These are phyloP conservation scores for Epizoanthus scotinus DNA, from an alignment of 92 coral and sea anemone genomes.

Conservation along the genomic window DNA sequence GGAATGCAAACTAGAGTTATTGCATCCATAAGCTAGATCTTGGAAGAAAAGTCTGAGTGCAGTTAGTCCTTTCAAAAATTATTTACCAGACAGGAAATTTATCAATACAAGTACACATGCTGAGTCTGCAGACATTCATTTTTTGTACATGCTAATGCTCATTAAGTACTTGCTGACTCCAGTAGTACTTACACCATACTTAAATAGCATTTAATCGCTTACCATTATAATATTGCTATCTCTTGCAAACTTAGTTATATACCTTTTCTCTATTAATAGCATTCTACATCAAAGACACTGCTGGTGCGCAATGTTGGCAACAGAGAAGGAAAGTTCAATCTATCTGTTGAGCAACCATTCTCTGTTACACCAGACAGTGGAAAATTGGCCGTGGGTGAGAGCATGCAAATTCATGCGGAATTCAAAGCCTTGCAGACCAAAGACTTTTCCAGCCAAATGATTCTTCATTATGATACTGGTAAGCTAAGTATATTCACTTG, in stretches of 20 bases:
- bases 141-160: no score
- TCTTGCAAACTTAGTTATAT: neutral
- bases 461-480: conserved; percentile 98
- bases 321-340: conserved; percentile 85
- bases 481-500: conserved; percentile 8
- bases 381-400: conserved; percentile 89
- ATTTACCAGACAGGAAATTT: no score
- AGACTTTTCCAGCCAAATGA: conserved; percentile 88
- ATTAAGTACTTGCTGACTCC: no score
- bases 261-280: conserved; percentile 32
- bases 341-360: conserved; percentile 83
- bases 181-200: no score
- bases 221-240: no score
- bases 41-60: no score
- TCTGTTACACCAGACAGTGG: conserved; percentile 93
- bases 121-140: no score
- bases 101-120: no score
- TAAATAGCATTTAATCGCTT: no score
- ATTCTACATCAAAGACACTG: conserved; percentile 86
- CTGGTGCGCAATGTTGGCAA: conserved; percentile 95
- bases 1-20: no score
- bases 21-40: no score
- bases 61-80: no score
- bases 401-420: conserved; percentile 91
- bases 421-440: conserved; percentile 88